A percentile compares a stretch with the other conserved stretches of the same genome.
Evolutionary conservation across 1,140 invertebrate species (phyloP).

Genomic region (Diploscapter pachys): DNA sequence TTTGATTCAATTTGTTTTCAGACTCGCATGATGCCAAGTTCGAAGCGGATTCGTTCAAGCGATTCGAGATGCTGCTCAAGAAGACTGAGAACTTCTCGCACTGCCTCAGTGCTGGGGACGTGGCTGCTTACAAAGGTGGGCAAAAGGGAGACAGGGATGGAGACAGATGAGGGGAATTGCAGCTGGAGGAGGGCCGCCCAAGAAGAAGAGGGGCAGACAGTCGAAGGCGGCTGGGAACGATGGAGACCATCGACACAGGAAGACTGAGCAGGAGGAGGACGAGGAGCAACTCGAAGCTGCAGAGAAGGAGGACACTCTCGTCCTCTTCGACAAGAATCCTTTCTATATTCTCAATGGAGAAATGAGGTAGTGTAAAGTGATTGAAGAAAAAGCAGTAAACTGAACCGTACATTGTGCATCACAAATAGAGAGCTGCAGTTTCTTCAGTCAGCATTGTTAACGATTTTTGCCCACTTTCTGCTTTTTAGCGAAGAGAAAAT

Average conservation of each 20-base stretch:
- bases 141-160: no score
- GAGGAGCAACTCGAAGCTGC: constrained; percentile 58
- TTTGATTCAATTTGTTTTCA: neutral
- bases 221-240: constrained; percentile 5
- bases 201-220: constrained; percentile 24
- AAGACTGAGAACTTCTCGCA: constrained; percentile 48
- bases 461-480: no score
- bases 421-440: no score
- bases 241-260: constrained; percentile 80
- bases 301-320: constrained; percentile 62
- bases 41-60: constrained; percentile 35
- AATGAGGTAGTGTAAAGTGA: constrained; percentile 10
- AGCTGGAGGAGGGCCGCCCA: neutral
- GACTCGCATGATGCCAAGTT: constrained; percentile 9
- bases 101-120: constrained; percentile 43
- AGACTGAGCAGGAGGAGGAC: constrained; percentile 77
- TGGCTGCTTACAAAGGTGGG: neutral
- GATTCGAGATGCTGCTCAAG: constrained; percentile 40
- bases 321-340: constrained; percentile 51
- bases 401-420: no score
- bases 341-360: constrained; percentile 59
- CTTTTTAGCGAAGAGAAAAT: no score
- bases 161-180: no score
- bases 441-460: no score
- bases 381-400: neutral